Evolutionary conservation across 2,888 invertebrate species (phyloP).

Genomic region (Ectropis crepuscularia): DNA sequence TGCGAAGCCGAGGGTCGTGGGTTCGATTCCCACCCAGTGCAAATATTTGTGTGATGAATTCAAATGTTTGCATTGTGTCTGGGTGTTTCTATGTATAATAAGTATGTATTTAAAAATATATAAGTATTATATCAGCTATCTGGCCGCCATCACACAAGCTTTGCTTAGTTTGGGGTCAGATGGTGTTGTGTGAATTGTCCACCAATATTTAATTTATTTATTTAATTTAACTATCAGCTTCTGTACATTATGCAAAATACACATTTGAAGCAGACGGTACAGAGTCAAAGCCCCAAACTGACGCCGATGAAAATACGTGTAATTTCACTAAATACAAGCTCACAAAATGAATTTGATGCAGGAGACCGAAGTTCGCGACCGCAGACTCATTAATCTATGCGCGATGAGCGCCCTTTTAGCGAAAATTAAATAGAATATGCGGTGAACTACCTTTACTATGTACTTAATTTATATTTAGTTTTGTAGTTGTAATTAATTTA

Average conservation of each 20-base stretch:
- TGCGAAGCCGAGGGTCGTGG: too few species aligned
- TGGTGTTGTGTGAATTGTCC: too few species aligned
- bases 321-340: not conserved
- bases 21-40: too few species aligned
- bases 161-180: too few species aligned
- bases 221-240: too few species aligned
- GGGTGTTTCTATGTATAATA: too few species aligned
- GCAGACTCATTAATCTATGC: conserved; percentile 21
- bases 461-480: not conserved
- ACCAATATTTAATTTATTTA: too few species aligned
- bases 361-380: conserved; percentile 7
- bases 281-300: not conserved
- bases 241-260: not conserved
- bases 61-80: too few species aligned
- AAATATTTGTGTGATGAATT: too few species aligned
- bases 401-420: conserved; percentile 10
- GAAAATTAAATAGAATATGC: conserved; percentile 17
- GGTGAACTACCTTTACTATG: not conserved
- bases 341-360: conserved; percentile 5
- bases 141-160: too few species aligned
- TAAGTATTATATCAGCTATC: too few species aligned
- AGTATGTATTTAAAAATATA: too few species aligned
- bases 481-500: not conserved
- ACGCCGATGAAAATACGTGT: not conserved
- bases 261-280: not conserved